Conservation (phyloP, 1,140 invertebrate genomes). For the Diprion similis region DNA sequence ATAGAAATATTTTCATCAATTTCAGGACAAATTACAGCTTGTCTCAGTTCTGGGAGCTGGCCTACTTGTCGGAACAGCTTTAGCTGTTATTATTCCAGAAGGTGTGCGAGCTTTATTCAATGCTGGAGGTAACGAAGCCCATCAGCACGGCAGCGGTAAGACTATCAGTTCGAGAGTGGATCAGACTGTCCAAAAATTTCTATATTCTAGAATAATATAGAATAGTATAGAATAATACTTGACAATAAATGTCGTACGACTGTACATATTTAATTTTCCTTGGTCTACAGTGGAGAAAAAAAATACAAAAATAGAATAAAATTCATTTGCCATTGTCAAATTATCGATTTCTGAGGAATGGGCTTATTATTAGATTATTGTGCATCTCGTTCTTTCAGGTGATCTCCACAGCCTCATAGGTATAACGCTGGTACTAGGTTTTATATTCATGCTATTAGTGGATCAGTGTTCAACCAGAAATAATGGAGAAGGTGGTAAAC, state of each 20-base stretch:
- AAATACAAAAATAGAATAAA: too few species aligned
- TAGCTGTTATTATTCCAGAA: constrained; percentile 98
- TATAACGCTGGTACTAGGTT: constrained; percentile 81
- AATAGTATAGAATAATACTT: too few species aligned
- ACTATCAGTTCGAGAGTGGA: not conserved
- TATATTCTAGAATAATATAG: too few species aligned
- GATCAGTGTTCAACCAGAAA: constrained; percentile 82
- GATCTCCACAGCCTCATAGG: constrained; percentile 74
- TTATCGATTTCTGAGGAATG: too few species aligned
- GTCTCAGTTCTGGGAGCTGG: constrained; percentile 96
- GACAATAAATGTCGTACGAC: too few species aligned
- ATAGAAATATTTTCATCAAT: constrained; percentile 32
- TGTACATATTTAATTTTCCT: too few species aligned
- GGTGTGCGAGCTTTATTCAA: constrained; percentile 86
- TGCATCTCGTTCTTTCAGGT: constrained; percentile 47
- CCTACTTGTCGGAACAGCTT: constrained; percentile 94
- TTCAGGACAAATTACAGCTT: constrained; percentile 92
- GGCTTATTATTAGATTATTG: not conserved
- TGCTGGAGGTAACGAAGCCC: constrained; percentile 27
- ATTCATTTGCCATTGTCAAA: too few species aligned
- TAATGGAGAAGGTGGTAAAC: constrained; percentile 66
- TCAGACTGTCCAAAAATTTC: too few species aligned
- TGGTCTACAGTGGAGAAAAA: too few species aligned
- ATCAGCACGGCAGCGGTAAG: constrained; percentile 35
- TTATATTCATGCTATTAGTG: constrained; percentile 97